phyloP scores from a whole-genome alignment of 2,888 invertebrate genomes.

The Alloscopus bannaensis region DNA sequence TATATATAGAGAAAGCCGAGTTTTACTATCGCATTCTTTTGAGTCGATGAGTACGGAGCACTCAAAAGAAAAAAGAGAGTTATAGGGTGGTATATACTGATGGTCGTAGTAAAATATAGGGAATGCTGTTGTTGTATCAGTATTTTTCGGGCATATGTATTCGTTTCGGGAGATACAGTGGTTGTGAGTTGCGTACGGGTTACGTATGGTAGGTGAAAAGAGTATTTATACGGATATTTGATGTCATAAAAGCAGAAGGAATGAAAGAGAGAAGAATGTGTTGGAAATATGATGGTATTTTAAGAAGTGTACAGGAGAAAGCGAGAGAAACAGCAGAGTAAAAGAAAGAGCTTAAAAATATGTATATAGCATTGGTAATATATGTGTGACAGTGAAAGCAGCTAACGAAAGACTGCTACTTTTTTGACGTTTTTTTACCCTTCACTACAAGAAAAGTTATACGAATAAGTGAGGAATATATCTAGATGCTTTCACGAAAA shows the following conservation, averaged over 20 bases:
- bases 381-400: slow-evolving; percentile 37
- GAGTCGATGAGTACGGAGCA: background rate
- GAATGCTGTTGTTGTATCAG: background rate
- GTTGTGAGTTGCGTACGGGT: slow-evolving; percentile 11
- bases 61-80: background rate
- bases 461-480: slow-evolving; percentile 6
- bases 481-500: background rate
- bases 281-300: slow-evolving; percentile 59
- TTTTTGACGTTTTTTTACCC: slow-evolving; percentile 11
- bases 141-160: slow-evolving; percentile 1
- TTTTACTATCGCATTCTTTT: background rate
- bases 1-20: slow-evolving; percentile 21
- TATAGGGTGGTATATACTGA: no score
- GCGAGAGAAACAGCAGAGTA: slow-evolving; percentile 25
- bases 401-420: slow-evolving; percentile 48
- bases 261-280: slow-evolving; percentile 44
- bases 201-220: slow-evolving; percentile 24
- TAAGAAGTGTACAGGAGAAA: slow-evolving; percentile 47
- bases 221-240: slow-evolving; percentile 32
- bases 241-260: slow-evolving; percentile 41
- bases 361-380: background rate
- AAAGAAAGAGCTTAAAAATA: background rate
- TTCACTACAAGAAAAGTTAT: slow-evolving; percentile 8
- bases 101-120: background rate
- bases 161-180: background rate